Percentiles rank a stretch among this genome's conserved stretches.
phyloP scores from a whole-genome alignment of 1,140 invertebrate species.

The Drosophila watanabei region DNA sequence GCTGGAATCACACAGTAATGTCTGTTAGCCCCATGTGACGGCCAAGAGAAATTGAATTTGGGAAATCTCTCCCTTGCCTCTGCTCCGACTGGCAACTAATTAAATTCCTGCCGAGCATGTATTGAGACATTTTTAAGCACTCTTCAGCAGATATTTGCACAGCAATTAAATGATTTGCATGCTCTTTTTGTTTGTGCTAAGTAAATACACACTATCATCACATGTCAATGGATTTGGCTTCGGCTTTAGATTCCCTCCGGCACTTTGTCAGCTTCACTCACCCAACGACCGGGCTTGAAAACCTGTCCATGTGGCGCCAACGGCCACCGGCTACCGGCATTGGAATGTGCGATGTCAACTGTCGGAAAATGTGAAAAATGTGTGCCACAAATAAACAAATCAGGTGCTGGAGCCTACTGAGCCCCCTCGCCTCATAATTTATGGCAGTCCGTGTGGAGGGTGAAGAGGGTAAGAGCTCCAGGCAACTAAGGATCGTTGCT shows the following conservation, averaged over 20 bases:
- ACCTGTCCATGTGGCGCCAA: slow-evolving; percentile 31
- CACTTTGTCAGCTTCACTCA: slow-evolving; percentile 38
- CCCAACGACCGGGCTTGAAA: slow-evolving; percentile 3
- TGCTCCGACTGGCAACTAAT: slow-evolving; percentile 53
- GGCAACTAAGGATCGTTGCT: slow-evolving; percentile 45
- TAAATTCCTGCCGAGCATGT: slow-evolving; percentile 40
- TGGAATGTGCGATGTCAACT: slow-evolving; percentile 45
- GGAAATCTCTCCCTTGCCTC: no score
- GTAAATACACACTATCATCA: slow-evolving; percentile 34
- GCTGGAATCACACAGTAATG: slow-evolving; percentile 1
- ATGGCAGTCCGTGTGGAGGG: slow-evolving; percentile 55
- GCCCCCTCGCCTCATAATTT: slow-evolving; percentile 56
- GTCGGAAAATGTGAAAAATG: slow-evolving; percentile 65
- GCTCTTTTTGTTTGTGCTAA: slow-evolving; percentile 23
- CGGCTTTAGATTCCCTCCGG: slow-evolving; percentile 8
- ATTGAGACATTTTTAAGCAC: slow-evolving; percentile 34
- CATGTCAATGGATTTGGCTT: slow-evolving; percentile 26
- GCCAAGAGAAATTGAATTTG: slow-evolving; percentile 10
- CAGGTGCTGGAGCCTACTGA: slow-evolving; percentile 48
- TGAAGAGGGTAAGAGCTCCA: slow-evolving; percentile 1
- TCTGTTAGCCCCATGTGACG: slow-evolving; percentile 1
- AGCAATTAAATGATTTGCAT: slow-evolving; percentile 56
- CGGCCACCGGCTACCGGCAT: not conserved
- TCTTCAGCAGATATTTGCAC: slow-evolving; percentile 53
- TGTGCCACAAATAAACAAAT: slow-evolving; percentile 74